Conservation (phyloP, 2,797 vertebrate species). For the Pseudopleuronectes americanus region DNA sequence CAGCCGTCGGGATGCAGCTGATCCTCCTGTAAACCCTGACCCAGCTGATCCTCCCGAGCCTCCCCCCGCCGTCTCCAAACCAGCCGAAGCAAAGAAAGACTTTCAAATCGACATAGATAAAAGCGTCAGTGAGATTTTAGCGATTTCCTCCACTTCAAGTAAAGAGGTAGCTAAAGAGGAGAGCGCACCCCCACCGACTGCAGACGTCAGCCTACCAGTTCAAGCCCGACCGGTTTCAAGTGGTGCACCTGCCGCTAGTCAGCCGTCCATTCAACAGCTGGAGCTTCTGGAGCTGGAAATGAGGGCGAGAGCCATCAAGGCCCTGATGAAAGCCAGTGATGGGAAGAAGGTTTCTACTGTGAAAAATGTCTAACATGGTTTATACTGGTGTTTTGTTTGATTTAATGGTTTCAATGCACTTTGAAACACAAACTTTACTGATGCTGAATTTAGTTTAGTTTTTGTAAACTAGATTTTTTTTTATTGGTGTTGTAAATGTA, state of each 20-base stretch:
- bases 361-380: slow-evolving; percentile 21
- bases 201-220: background rate
- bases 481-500: background rate
- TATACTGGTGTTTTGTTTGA: background rate
- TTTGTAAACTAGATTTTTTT: background rate
- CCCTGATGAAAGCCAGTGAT: slow-evolving; percentile 96
- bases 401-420: background rate
- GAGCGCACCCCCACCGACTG: background rate
- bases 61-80: slow-evolving; percentile 8
- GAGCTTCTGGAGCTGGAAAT: slow-evolving; percentile 97
- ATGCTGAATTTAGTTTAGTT: background rate
- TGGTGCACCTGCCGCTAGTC: slow-evolving; percentile 71
- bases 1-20: background rate
- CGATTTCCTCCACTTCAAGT: slow-evolving; percentile 77
- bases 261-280: slow-evolving; percentile 94
- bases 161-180: slow-evolving; percentile 69
- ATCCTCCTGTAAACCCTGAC: background rate
- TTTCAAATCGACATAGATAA: slow-evolving; percentile 95
- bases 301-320: slow-evolving; percentile 97
- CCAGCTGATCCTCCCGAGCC: background rate
- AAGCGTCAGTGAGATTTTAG: slow-evolving; percentile 95
- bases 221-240: background rate
- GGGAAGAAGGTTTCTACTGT: slow-evolving; percentile 79
- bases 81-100: slow-evolving; percentile 73
- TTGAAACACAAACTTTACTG: background rate